phyloP scores from a whole-genome alignment of 2,797 vertebrate species.

The Peromyscus eremicus region DNA sequence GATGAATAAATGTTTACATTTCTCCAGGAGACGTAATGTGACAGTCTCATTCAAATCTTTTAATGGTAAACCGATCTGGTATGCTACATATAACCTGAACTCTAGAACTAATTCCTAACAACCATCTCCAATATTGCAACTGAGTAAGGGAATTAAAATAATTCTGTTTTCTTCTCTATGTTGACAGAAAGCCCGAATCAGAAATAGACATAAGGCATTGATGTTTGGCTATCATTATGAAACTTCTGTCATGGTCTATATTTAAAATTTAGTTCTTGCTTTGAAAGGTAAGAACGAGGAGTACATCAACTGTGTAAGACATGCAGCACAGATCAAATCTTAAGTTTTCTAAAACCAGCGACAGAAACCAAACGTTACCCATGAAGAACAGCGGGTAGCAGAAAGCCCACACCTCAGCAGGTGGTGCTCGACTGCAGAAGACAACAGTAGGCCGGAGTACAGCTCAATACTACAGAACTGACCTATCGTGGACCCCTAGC shows the following conservation, averaged over 20 bases:
- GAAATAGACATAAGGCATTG: not conserved
- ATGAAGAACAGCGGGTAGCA: not conserved
- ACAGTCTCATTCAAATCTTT: conserved; percentile 36
- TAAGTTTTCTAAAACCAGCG: not conserved
- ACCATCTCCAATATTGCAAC: not conserved
- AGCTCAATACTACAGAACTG: not conserved
- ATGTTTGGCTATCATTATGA: conserved; percentile 6
- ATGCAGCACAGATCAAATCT: not conserved
- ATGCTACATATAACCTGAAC: not conserved
- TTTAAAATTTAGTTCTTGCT: conserved; percentile 33
- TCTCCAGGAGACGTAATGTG: not conserved
- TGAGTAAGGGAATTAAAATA: conserved; percentile 53
- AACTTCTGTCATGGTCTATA: not conserved
- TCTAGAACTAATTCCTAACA: conserved; percentile 31
- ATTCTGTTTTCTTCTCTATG: conserved; percentile 4
- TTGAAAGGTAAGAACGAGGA: conserved; percentile 27
- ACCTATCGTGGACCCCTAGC: not conserved
- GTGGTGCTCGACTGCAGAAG: not conserved
- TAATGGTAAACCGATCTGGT: conserved; percentile 1
- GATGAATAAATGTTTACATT: not conserved
- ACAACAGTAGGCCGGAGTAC: too few species aligned
- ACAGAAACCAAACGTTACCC: not conserved
- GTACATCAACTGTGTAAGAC: not conserved
- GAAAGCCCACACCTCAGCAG: not conserved
- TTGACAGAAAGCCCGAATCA: not conserved